Base-by-base conservation (phyloP, 2,113 vertebrate species). In the Lepus timidus region DNA sequence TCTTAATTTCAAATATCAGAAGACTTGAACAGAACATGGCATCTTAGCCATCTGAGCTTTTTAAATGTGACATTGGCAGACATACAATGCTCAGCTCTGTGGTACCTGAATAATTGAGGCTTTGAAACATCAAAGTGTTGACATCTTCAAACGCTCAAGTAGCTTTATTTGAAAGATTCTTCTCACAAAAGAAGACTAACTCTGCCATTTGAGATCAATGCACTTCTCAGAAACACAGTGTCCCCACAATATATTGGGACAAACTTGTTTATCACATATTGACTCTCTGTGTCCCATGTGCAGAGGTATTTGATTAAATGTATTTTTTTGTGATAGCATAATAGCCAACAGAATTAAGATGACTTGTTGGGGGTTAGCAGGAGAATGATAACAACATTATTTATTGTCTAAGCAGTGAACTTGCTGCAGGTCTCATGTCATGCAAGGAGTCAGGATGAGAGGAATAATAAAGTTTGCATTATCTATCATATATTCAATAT, bases 51-150 rank as follows among this genome's bases (percentile, higher is more conserved):
- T 97, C 89, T 97, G 96, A 98, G 97, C 95, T 97, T 98, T 98
- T 97, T 96, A 98, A 98, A 98, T 4, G 67, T 96, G 98, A 91
- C 95, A 97, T 97, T 97, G 98, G 97, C 98, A 98, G 97, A 97
- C 90, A 83, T 94, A 98, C 96, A 98, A 97, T 98, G 95, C 96
- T 97, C 96, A 95, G 95, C 97, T 97, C 95, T 96, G 96, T 97
- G 97, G 97, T 98, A 98, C 97, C 97, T 98, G 98, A 98, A 98
- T 98, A 98, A 98, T 95, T 98, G 96, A 98, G 96, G 85, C 97
- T 99, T 98, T 98, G 98, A 98, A 98, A 98, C 97, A 98, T 98
- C 98, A 98, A 98, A 98, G 98, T 95, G 84, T 93, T 97, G 96
- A 97, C 91, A 98, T 96, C 98, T 98, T 98, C 98, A 98, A 98